Evolutionary conservation across 2,888 invertebrate genomes (phyloP), one percentile per base, ranked within the genome.

Genomic region (Drosophila rellima): DNA sequence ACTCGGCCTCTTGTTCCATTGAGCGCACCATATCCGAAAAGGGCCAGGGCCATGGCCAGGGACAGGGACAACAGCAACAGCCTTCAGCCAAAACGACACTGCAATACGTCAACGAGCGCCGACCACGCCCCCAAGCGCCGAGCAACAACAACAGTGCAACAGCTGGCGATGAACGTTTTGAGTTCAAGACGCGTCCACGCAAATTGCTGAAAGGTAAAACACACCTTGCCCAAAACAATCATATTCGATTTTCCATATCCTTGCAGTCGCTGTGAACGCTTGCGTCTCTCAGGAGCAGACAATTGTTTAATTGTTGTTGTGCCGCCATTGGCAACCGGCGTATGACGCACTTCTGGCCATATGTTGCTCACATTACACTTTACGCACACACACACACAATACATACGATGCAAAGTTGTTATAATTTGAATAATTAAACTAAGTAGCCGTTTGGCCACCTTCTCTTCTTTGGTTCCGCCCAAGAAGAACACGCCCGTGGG

Each of bases 1-100:
- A 92, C 45, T 93, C 92, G 1, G 92, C 91, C 26, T 91, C 91
- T 52, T 92, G 92, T 60, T 92, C 92, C 13, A 92, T 92, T 54
- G 92, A 92, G 66, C 92, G 91, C 52, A 90, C 92, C 33, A 90
- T 90, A 47, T 92, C 92, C 35, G 93, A 92, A 18, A 91, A 91
- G 70, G 74, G 74, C 3, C 65, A 61, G 15, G 31, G 88, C 3
- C 74, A 31, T 68, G 74, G 74, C 2, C 64, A 91, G 69, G 74
- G 74, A 3, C 64, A 68, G 42, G 60, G 56, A 10, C 83, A 56
- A 35, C 54, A 72, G 31, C 55, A 57, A n/a, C 74, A 55, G 15
- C 45, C 74, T 0, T 64, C 76, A 15, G 88, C 92, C 37, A 91
- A 92, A 78, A 90, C 93, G 17, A 91, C 92, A 37, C 50, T 76